Evolutionary conservation across 92 coral and sea anemone species (phyloP), one percentile per base, ranked within the genome.

Genomic region (Zoanthus sociatus): DNA sequence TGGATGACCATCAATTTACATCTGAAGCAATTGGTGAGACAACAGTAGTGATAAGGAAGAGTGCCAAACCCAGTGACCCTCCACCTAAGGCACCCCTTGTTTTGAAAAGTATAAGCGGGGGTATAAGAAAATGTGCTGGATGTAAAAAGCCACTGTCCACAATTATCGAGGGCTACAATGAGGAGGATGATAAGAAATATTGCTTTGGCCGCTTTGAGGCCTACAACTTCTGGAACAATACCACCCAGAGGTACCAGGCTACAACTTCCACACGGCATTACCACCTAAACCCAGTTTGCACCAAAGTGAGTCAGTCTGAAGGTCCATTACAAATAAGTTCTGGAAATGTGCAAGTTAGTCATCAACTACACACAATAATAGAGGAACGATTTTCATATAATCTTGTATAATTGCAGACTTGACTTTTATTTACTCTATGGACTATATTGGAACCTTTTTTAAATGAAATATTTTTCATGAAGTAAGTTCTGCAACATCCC

Each of bases 241-340:
- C 42, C 91, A 79, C 82, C 63, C 8, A 71, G 74, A 70, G 48
- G 73, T 82, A 88, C 78, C 82, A 53, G 83, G 45, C 58, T 69
- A 81, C 88, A 70, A 53, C 88, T 82, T 71, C 75, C 64, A 88
- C 87, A 45, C 42, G 67, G 31, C 91, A 88, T 66, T 88, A 82
- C 54, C 91, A 82, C 83, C 88, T 88, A 54, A 88, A 88, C 76
- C 91, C 91, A 47, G 87, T 88, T 70, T 88, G 91, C 83, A 88
- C 82, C 71, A 88, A 72, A 58, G 66, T 58, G 66, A 56, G 63
- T 10, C 63, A 56, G 63, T 60, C 90, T 63, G 86, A 87, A 77
- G 72, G 64, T 30, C 78, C 87, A 15, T 68, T 87, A 64, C 14
- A 68, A 79, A 78, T 87, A 18, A 87, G 67, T 64, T 45, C 87